Evolutionary conservation across 2,797 vertebrate genomes (phyloP).

Genomic region (Smutsia gigantea): DNA sequence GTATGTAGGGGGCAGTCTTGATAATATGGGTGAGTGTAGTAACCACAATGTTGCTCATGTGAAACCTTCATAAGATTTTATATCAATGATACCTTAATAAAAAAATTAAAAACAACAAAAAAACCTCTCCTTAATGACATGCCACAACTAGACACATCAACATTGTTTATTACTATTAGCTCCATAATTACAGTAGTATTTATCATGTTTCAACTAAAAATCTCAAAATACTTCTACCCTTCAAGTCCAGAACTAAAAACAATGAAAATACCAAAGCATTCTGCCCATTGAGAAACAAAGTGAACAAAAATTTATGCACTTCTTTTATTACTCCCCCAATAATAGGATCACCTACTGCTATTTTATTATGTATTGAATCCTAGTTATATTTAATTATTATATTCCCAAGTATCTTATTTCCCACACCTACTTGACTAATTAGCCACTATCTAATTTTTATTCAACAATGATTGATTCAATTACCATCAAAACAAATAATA

Average conservation of each 20-base stretch:
- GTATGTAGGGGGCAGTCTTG: too few relatives aligned
- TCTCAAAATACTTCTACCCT: not conserved
- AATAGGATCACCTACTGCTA: not conserved
- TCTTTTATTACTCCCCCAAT: not conserved
- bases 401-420: not conserved
- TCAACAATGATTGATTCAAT: not conserved
- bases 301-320: conserved; percentile 35
- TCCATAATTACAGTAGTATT: not conserved
- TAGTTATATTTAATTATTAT: not conserved
- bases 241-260: not conserved
- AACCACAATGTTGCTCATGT: too few relatives aligned
- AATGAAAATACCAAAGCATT: conserved; percentile 14
- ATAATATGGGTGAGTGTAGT: too few relatives aligned
- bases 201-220: not conserved
- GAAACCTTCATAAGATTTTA: too few relatives aligned
- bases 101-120: too few relatives aligned
- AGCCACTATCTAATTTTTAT: not conserved
- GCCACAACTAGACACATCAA: not conserved
- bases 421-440: not conserved
- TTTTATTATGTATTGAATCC: too few relatives aligned
- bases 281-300: conserved; percentile 81
- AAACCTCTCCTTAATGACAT: not conserved
- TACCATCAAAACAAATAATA: not conserved
- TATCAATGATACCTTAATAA: too few relatives aligned
- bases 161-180: too few relatives aligned